phyloP scores from a whole-genome alignment of 53 echinoderm and acorn worm species.

The Paelopatides confundens region DNA sequence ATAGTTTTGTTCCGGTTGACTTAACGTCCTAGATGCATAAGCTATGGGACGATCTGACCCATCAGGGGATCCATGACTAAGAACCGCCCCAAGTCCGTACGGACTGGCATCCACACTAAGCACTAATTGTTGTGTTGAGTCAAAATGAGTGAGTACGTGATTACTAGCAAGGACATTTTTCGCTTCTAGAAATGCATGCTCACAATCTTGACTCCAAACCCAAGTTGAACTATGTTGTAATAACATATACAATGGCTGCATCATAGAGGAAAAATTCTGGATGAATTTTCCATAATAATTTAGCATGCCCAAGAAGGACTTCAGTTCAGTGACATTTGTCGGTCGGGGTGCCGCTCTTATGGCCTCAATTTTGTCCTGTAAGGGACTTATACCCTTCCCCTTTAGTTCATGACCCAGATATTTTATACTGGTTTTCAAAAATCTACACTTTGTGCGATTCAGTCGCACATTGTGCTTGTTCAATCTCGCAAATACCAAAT shows the following conservation, averaged over 20 bases:
- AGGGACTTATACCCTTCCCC: slow-evolving; percentile 8
- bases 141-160: slow-evolving; percentile 56
- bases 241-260: slow-evolving; percentile 65
- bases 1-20: slow-evolving; percentile 54
- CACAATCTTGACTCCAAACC: slow-evolving; percentile 68
- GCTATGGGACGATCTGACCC: slow-evolving; percentile 59
- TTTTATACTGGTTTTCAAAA: neutral
- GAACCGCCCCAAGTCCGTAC: slow-evolving; percentile 62
- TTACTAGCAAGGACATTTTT: slow-evolving; percentile 34
- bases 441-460: slow-evolving; percentile 11
- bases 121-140: slow-evolving; percentile 35
- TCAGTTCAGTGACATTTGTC: slow-evolving; percentile 63
- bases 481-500: neutral
- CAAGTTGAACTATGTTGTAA: slow-evolving; percentile 41
- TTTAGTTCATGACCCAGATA: slow-evolving; percentile 45
- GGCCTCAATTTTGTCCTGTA: slow-evolving; percentile 65
- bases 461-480: slow-evolving; percentile 33
- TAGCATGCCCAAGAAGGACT: slow-evolving; percentile 61
- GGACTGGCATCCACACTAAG: slow-evolving; percentile 52
- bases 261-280: slow-evolving; percentile 51
- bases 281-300: slow-evolving; percentile 74
- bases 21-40: slow-evolving; percentile 64
- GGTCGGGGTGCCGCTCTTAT: slow-evolving; percentile 66
- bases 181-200: slow-evolving; percentile 48
- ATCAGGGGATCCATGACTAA: slow-evolving; percentile 50